These are phyloP conservation scores for Gadopsis bispinosus DNA, from an alignment of 2,797 vertebrate species.

Conservation along the genomic window DNA sequence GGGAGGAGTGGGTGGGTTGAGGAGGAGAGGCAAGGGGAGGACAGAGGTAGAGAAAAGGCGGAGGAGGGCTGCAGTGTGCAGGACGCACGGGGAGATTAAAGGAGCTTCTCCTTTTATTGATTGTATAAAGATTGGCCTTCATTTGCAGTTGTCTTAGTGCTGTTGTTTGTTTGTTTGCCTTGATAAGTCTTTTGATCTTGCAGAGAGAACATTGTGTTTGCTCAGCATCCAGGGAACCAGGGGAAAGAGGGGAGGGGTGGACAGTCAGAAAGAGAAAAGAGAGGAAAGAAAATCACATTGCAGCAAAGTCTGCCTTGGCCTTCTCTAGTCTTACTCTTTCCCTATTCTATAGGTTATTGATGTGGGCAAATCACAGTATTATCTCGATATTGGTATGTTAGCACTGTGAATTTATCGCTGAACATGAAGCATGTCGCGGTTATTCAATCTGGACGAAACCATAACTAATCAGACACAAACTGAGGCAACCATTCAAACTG, in stretches of 20 bases:
- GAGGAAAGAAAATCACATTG: slow-evolving; percentile 56
- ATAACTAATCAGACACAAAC: slow-evolving; percentile 31
- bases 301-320: slow-evolving; percentile 62
- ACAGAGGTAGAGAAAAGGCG: slow-evolving; percentile 49
- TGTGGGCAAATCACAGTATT: neutral
- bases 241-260: slow-evolving; percentile 36
- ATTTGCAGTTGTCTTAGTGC: slow-evolving; percentile 79
- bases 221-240: slow-evolving; percentile 72
- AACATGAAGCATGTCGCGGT: neutral
- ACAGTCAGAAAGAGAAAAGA: slow-evolving; percentile 23
- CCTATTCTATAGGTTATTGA: neutral
- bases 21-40: slow-evolving; percentile 40
- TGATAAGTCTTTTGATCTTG: slow-evolving; percentile 81
- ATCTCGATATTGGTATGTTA: neutral
- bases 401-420: neutral
- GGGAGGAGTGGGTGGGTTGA: slow-evolving; percentile 50
- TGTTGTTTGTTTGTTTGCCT: slow-evolving; percentile 82
- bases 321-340: slow-evolving; percentile 4
- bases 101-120: slow-evolving; percentile 81
- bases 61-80: slow-evolving; percentile 67
- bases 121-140: slow-evolving; percentile 82
- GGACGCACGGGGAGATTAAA: slow-evolving; percentile 76
- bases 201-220: slow-evolving; percentile 77
- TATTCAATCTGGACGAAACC: neutral
- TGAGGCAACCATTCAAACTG: slow-evolving; percentile 55